Evolutionary conservation across 2,797 vertebrate genomes (phyloP), one percentile per base, ranked within the genome.

Genomic region (Pteropus rufus): DNA sequence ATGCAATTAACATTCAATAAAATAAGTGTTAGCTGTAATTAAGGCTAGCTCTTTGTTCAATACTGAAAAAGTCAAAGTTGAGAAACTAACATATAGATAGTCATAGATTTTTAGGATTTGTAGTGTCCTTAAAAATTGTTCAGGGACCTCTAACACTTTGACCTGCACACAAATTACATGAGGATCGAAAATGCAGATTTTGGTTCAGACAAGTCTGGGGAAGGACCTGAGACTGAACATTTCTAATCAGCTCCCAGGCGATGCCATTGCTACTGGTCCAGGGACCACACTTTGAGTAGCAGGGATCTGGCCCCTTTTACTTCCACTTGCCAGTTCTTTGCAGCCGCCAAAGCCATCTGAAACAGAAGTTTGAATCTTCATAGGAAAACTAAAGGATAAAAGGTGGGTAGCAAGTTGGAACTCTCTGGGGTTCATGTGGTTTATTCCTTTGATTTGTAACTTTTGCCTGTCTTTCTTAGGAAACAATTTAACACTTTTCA

Each of bases 401-500:
- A 77, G 23, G 7, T 46, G 9, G 19, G 2, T 12, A 7, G 18
- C 41, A n/a, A 29, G 10, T 5, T 41, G 75, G 29, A 10, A 67
- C 8, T 54, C 4, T 34, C 58, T 69, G 49, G 65, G 23, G 18
- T 73, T 87, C 79, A 14, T 15, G 10, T 10, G 5, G n/a, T 49
- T 56, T 23, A 4, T 0, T 56, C 10, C 8, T 9, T 64, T 65
- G 56, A 75, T 21, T 9, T 70, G 2, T 41, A 56, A 29, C 1
- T 15, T 93, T 18, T 73, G 58, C 69, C 11, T 7, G 0, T 79
- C 62, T 95, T 62, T 52, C 56, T 64, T 87, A 3, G 10, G 29
- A 97, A 80, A 4, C 23, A 79, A 92, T 95, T 96, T 31, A 97
- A 54, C 15, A n/a, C 9, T 88, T 97, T 9, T 64, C n/a, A 90